Percentiles rank a stretch among this genome's conserved stretches.
phyloP scores from a whole-genome alignment of 2,888 invertebrate species.

The Diploptera punctata region DNA sequence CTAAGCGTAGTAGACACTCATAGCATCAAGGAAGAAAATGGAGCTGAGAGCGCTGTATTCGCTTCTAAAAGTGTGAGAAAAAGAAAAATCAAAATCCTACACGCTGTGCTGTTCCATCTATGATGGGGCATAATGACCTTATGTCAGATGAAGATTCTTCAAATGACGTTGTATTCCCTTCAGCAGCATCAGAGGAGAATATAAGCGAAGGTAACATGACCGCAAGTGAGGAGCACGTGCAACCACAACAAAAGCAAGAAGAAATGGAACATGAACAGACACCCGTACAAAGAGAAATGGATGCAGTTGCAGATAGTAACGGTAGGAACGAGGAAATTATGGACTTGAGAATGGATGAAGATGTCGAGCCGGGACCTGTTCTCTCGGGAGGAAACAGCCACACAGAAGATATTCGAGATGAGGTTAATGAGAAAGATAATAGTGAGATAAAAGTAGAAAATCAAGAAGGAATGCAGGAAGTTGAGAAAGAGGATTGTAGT shows the following conservation, averaged over 20 bases:
- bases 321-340: not conserved
- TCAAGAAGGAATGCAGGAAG: slow-evolving; percentile 43
- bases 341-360: slow-evolving; percentile 36
- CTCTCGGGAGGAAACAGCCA: slow-evolving; percentile 1
- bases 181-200: slow-evolving; percentile 52
- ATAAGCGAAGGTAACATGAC: slow-evolving; percentile 48
- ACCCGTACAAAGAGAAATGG: slow-evolving; percentile 48
- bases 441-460: slow-evolving; percentile 41
- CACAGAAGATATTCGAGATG: not conserved
- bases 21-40: slow-evolving; percentile 60
- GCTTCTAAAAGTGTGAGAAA: slow-evolving; percentile 73
- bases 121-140: slow-evolving; percentile 56
- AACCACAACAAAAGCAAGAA: slow-evolving; percentile 28
- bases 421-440: slow-evolving; percentile 38
- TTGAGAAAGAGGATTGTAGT: slow-evolving; percentile 12
- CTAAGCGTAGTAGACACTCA: slow-evolving; percentile 62
- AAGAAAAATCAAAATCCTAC: slow-evolving; percentile 89
- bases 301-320: slow-evolving; percentile 42
- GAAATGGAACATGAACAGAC: slow-evolving; percentile 43
- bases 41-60: slow-evolving; percentile 47
- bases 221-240: slow-evolving; percentile 43
- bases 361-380: slow-evolving; percentile 26
- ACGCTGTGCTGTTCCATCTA: slow-evolving; percentile 69
- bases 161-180: slow-evolving; percentile 60
- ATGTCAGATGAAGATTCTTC: slow-evolving; percentile 68